Evolutionary conservation across 1,140 invertebrate species (phyloP).

Genomic region (Elysia chlorotica): DNA sequence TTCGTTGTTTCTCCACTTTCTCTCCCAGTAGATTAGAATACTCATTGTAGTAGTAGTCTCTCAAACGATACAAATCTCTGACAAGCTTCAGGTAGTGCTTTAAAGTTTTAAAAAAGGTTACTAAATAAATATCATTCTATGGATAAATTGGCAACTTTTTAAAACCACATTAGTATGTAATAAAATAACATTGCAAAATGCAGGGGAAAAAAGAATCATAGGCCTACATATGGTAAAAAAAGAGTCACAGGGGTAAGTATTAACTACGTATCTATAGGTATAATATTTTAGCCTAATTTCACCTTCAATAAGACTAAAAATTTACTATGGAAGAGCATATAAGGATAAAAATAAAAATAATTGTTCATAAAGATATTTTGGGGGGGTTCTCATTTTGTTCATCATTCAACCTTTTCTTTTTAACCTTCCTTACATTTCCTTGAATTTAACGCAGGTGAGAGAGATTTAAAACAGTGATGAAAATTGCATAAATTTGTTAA

Average conservation of each 20-base stretch:
- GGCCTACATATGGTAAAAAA: slow-evolving; percentile 52
- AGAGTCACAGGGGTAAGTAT: slow-evolving; percentile 57
- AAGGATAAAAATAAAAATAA: no score
- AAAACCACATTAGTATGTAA: background rate
- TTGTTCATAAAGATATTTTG: no score
- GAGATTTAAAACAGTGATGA: no score
- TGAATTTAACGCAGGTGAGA: no score
- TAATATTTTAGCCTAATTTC: no score
- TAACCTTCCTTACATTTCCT: no score
- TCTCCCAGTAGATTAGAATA: slow-evolving; percentile 30
- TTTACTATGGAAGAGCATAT: no score
- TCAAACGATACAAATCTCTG: slow-evolving; percentile 28
- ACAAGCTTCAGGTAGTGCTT: slow-evolving; percentile 36
- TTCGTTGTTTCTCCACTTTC: slow-evolving; percentile 31
- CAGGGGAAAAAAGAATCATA: slow-evolving; percentile 16
- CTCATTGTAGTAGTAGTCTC: slow-evolving; percentile 33
- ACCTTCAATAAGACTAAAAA: no score
- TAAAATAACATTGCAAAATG: slow-evolving; percentile 1
- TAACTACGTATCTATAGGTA: slow-evolving; percentile 20
- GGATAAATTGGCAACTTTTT: background rate
- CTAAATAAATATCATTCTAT: background rate
- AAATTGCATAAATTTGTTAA: no score
- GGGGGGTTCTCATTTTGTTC: no score
- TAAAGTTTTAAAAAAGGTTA: background rate
- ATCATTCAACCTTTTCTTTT: no score